phyloP scores from a whole-genome alignment of 2,888 invertebrate genomes.

The Dione juno region DNA sequence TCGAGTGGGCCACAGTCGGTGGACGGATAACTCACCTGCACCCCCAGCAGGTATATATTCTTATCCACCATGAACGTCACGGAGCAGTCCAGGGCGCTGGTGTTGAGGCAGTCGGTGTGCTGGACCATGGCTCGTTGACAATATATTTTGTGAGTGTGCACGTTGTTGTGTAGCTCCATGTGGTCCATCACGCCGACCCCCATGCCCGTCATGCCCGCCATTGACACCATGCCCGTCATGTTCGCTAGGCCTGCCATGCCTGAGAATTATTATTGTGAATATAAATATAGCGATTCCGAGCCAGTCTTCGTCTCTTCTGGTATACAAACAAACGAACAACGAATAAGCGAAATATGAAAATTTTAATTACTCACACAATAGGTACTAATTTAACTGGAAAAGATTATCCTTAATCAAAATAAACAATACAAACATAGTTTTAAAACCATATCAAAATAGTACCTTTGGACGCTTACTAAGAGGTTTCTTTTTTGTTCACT shows the following conservation, averaged over 20 bases:
- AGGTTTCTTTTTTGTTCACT: too few relatives aligned
- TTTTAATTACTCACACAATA: too few relatives aligned
- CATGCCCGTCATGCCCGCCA: slow-evolving; percentile 42
- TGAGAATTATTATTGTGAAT: background rate
- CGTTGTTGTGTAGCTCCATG: slow-evolving; percentile 55
- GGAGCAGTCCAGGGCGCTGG: slow-evolving; percentile 89
- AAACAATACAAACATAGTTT: too few relatives aligned
- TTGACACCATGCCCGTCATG: slow-evolving; percentile 19
- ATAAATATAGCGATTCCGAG: too few relatives aligned
- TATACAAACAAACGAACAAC: too few relatives aligned
- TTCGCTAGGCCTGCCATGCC: slow-evolving; percentile 8
- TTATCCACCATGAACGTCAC: slow-evolving; percentile 92
- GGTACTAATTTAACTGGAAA: too few relatives aligned
- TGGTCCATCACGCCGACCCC: slow-evolving; percentile 55
- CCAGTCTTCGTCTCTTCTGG: too few relatives aligned
- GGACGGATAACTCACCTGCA: slow-evolving; percentile 85
- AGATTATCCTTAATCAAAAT: too few relatives aligned
- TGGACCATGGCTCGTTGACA: slow-evolving; percentile 87
- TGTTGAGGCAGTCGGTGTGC: slow-evolving; percentile 89
- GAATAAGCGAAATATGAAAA: too few relatives aligned
- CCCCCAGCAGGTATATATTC: slow-evolving; percentile 89
- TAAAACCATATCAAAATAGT: too few relatives aligned
- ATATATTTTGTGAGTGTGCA: slow-evolving; percentile 84
- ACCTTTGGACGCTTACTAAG: too few relatives aligned
- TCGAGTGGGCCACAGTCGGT: too few relatives aligned